Evolutionary conservation across 2,888 invertebrate genomes (phyloP).

Genomic region (Acholoe squamosa): DNA sequence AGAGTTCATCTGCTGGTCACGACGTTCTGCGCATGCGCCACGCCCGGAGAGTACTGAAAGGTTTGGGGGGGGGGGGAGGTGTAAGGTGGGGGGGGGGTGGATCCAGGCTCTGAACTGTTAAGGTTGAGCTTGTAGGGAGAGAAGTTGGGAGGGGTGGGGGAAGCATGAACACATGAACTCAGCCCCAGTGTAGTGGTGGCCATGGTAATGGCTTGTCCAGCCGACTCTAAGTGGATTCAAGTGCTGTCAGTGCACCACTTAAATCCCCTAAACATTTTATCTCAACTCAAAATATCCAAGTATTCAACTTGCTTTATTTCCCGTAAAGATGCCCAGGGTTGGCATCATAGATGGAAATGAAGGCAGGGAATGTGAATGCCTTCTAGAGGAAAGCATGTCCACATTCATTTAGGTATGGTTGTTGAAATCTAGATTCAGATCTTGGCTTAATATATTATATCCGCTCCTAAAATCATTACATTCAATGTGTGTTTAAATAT

Average conservation of each 20-base stretch:
- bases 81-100: not conserved
- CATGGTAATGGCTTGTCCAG: conserved; percentile 35
- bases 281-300: conserved; percentile 38
- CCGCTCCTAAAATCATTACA: no score
- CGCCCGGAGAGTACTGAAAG: not conserved
- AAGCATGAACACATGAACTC: conserved; percentile 2
- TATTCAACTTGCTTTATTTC: not conserved
- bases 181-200: not conserved
- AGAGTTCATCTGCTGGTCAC: conserved; percentile 50
- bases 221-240: not conserved
- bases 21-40: not conserved
- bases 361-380: no score
- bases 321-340: no score
- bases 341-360: no score
- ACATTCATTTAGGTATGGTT: no score
- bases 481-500: no score
- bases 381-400: no score
- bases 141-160: conserved; percentile 6
- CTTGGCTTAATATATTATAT: no score
- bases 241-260: conserved; percentile 30
- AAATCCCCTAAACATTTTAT: conserved; percentile 17
- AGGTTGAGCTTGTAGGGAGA: not conserved
- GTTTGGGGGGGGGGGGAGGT: not conserved
- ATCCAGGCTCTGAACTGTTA: not conserved
- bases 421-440: no score